Percentiles rank a stretch among this genome's conserved stretches.
These are phyloP conservation scores for Agapornis canus DNA, from an alignment of 2,797 vertebrate species.

Conservation along the genomic window DNA sequence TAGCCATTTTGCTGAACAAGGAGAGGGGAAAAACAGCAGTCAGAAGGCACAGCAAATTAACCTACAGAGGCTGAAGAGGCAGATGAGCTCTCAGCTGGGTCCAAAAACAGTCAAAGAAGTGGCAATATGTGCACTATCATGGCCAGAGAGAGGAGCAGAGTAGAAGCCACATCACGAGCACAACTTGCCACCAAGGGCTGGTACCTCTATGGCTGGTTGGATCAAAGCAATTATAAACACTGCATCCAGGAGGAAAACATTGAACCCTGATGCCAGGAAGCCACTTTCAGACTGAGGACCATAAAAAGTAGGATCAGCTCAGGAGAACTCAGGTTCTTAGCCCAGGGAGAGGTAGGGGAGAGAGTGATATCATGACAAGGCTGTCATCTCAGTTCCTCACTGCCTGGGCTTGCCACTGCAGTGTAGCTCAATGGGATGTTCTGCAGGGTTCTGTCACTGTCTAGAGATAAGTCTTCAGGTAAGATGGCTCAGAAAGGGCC, in stretches of 20 bases:
- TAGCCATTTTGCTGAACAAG: background rate
- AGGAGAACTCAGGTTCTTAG: background rate
- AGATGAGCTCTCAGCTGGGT: background rate
- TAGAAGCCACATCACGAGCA: background rate
- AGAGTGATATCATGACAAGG: background rate
- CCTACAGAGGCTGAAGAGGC: background rate
- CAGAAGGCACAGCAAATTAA: background rate
- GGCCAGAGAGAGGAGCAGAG: background rate
- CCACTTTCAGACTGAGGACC: background rate
- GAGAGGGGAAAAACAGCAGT: background rate
- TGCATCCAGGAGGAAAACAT: background rate
- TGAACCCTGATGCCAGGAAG: background rate
- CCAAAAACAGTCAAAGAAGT: background rate
- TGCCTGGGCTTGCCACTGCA: fast-evolving
- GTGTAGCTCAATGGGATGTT: background rate
- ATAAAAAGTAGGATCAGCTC: background rate
- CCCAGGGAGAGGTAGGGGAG: background rate
- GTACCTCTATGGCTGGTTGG: fast-evolving
- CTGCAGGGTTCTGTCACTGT: fast-evolving
- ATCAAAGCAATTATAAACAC: background rate
- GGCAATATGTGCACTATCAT: background rate
- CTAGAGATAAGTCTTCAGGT: background rate
- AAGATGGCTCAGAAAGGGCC: background rate
- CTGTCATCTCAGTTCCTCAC: background rate
- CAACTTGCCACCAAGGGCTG: background rate